Conservation (phyloP, 1,140 invertebrate genomes). For the Formica exsecta region DNA sequence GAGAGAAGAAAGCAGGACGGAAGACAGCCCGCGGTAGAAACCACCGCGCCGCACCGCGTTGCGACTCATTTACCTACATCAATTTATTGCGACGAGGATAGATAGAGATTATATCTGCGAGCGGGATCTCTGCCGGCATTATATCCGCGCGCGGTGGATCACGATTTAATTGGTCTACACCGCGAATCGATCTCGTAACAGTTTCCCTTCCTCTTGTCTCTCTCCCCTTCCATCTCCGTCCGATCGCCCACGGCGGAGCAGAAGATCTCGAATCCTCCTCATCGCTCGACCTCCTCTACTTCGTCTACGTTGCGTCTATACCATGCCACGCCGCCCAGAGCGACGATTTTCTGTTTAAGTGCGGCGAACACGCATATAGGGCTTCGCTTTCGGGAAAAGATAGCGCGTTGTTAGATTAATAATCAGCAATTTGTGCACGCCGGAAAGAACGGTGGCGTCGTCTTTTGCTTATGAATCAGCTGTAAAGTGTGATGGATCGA, state of each 20-base stretch:
- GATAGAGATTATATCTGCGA: slow-evolving; percentile 71
- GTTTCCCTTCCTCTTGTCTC: slow-evolving; percentile 22
- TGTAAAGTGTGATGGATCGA: slow-evolving; percentile 49
- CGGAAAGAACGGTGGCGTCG: slow-evolving; percentile 40
- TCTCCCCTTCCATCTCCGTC: neutral
- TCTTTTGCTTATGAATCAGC: slow-evolving; percentile 33
- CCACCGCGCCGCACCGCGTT: slow-evolving; percentile 10
- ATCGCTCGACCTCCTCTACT: neutral
- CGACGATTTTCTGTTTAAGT: slow-evolving; percentile 61
- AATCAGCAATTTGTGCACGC: slow-evolving; percentile 58
- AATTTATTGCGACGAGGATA: slow-evolving; percentile 73
- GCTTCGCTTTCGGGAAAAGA: slow-evolving; percentile 41
- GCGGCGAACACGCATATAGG: slow-evolving; percentile 34
- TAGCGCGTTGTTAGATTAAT: slow-evolving; percentile 62
- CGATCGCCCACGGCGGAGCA: slow-evolving; percentile 40
- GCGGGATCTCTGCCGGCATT: slow-evolving; percentile 57
- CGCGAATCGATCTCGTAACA: slow-evolving; percentile 69
- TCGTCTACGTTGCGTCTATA: slow-evolving; percentile 50
- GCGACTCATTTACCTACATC: slow-evolving; percentile 78
- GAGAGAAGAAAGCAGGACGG: slow-evolving; percentile 72
- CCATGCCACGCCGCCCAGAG: slow-evolving; percentile 31
- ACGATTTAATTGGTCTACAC: slow-evolving; percentile 73
- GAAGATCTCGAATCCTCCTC: neutral
- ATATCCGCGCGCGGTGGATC: slow-evolving; percentile 65
- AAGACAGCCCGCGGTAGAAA: slow-evolving; percentile 53